Conservation (phyloP, 1,140 invertebrate genomes). For the Lepidurus packardi region DNA sequence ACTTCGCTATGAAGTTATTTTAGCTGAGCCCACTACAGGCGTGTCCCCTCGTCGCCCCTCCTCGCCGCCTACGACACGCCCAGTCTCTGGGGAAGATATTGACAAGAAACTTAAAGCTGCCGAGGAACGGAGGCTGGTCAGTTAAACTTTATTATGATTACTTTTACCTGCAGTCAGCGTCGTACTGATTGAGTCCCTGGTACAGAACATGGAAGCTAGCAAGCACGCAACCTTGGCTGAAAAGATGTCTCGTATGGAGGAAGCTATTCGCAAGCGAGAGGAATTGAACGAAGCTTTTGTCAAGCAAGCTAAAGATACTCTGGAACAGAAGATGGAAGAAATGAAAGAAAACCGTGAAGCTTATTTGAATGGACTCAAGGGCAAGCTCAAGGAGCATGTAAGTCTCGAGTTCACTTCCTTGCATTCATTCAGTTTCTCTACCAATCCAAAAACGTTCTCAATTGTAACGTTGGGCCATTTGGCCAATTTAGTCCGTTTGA, state of each 20-base stretch:
- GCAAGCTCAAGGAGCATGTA: slow-evolving; percentile 73
- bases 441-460: too few species aligned
- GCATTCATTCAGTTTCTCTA: neutral
- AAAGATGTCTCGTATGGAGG: slow-evolving; percentile 77
- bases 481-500: too few species aligned
- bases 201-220: slow-evolving; percentile 70
- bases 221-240: slow-evolving; percentile 73
- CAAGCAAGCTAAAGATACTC: slow-evolving; percentile 70
- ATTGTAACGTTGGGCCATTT: too few species aligned
- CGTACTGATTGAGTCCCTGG: neutral
- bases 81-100: slow-evolving; percentile 71
- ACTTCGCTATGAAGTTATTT: slow-evolving; percentile 84
- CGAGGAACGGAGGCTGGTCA: slow-evolving; percentile 79
- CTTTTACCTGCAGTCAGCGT: neutral
- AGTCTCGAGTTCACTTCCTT: slow-evolving; percentile 39
- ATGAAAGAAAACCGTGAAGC: slow-evolving; percentile 80
- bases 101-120: slow-evolving; percentile 84
- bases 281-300: slow-evolving; percentile 79
- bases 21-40: slow-evolving; percentile 66
- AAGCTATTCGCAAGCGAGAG: slow-evolving; percentile 80
- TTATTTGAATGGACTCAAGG: slow-evolving; percentile 76
- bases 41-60: slow-evolving; percentile 57
- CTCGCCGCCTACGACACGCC: slow-evolving; percentile 50
- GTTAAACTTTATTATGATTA: slow-evolving; percentile 38
- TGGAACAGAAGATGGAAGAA: slow-evolving; percentile 83